Base-by-base conservation (phyloP, 2,797 vertebrate genomes). In the Acipenser oxyrinchus region DNA sequence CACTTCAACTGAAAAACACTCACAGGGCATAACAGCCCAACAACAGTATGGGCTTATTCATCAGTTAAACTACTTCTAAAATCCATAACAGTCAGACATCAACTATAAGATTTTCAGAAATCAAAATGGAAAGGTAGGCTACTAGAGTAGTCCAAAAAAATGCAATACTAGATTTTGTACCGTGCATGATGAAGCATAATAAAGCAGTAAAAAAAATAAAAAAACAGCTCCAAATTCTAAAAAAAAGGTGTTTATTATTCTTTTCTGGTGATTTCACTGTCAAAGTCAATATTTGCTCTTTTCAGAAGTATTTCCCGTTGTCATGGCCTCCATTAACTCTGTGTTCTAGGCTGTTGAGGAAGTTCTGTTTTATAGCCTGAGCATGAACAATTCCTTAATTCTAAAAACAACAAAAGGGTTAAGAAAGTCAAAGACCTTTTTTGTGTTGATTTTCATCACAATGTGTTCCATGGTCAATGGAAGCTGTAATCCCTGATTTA, bases 231-330 rank as follows among this genome's bases (percentile, higher is more conserved):
- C 15, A 18, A 18, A 18, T 18, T 18, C 15, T 18, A 18, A 18
- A 18, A 37, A 37, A 2, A 37, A 37, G 23, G 23, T 37, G 13
- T n/a, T 58, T 13, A 58, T 58, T 58, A 58, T 58, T 58, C 13
- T 13, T 60, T 61, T 60, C 50, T 50, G 49, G 48, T n/a, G 8
- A 50, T 51, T 51, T 51, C 8, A 51, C 49, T 60, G 51, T 66
- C 59, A 66, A 66, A n/a, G 58, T 18, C 55, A 66, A 18, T 18
- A 50, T 59, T 65, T 57, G 10, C n/a, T 49, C 57, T 50, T 51
- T 60, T 37, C 23, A 50, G 50, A 59, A 58, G 2, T 8, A 10
- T 58, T 3, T 11, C 5, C 37, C 55, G 60, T 61, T 61, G 49
- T 66, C 12, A 51, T 49, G 13, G 51, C 11, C 1, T 58, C 13